Evolutionary conservation across 2,888 invertebrate genomes (phyloP).

Genomic region (Nephrotoma appendiculata): DNA sequence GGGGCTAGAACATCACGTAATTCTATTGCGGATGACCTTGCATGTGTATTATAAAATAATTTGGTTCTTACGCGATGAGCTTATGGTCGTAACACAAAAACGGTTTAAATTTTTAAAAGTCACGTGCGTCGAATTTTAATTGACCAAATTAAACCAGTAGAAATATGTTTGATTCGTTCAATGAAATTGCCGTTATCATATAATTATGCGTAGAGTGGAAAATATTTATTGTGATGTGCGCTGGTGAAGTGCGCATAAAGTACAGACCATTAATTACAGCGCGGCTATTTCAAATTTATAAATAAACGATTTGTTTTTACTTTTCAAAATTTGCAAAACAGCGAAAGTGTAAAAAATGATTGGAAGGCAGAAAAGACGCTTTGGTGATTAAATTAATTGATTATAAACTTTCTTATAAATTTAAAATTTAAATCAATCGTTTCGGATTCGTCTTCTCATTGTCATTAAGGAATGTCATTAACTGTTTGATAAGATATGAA

Average conservation of each 20-base stretch:
- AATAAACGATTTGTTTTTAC: not conserved
- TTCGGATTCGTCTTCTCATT: not conserved
- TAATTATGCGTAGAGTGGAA: not conserved
- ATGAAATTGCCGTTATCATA: not conserved
- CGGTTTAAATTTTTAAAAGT: not conserved
- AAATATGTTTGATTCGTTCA: not conserved
- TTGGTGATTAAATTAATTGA: not conserved
- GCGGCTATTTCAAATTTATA: not conserved
- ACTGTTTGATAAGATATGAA: no score
- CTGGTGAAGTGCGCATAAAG: not conserved
- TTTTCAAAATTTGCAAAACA: not conserved
- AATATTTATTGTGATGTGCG: not conserved
- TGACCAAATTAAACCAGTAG: not conserved
- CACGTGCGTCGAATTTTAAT: not conserved
- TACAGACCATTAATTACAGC: not conserved
- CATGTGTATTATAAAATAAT: not conserved
- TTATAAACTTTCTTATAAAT: not conserved
- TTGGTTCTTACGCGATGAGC: not conserved
- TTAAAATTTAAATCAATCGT: not conserved
- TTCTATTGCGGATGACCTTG: not conserved
- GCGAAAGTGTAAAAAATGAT: not conserved
- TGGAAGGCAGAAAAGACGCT: not conserved
- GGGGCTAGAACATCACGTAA: not conserved
- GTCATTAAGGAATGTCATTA: no score
- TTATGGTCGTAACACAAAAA: not conserved